A percentile compares a stretch with the other conserved stretches of the same genome.
Conservation (phyloP, 92 coral and sea anemone species). For the Plumapathes pennacea region DNA sequence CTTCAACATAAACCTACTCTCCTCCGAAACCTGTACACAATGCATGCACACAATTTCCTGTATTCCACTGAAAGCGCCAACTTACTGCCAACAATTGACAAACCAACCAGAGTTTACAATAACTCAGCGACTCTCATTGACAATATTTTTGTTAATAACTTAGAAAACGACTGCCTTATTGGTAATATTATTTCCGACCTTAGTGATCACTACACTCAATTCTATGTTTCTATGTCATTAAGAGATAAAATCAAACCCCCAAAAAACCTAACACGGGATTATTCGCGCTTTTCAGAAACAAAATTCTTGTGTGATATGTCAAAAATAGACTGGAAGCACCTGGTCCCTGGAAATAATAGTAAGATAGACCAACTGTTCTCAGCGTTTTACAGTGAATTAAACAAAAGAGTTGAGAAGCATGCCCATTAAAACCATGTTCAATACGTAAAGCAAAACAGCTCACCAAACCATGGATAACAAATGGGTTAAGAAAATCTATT, state of each 20-base stretch:
- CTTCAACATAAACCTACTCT: too few species aligned
- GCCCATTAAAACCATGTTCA: slow-evolving; percentile 5
- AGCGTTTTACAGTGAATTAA: slow-evolving; percentile 2
- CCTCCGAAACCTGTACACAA: too few species aligned
- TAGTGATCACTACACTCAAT: slow-evolving; percentile 15
- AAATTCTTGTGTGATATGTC: neutral
- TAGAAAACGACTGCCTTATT: neutral
- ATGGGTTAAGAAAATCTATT: slow-evolving; percentile 4
- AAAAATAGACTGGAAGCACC: slow-evolving; percentile 4
- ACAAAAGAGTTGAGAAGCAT: slow-evolving; percentile 6
- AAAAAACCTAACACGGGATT: too few species aligned
- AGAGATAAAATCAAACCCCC: too few species aligned
- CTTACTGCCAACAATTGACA: slow-evolving; percentile 24
- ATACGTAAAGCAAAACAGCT: slow-evolving; percentile 14
- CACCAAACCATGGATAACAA: slow-evolving; percentile 20
- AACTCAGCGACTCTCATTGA: slow-evolving; percentile 34
- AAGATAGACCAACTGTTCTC: slow-evolving; percentile 3
- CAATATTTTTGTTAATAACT: slow-evolving; percentile 17
- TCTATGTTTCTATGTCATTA: too few species aligned
- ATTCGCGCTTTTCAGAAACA: too few species aligned
- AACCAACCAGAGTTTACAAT: slow-evolving; percentile 34
- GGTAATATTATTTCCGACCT: slow-evolving; percentile 18
- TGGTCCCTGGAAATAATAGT: slow-evolving; percentile 1
- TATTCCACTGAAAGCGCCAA: slow-evolving; percentile 6
- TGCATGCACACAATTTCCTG: slow-evolving; percentile 20